Evolutionary conservation across 2,797 vertebrate genomes (phyloP).

Genomic region (Gobio occitaniae): DNA sequence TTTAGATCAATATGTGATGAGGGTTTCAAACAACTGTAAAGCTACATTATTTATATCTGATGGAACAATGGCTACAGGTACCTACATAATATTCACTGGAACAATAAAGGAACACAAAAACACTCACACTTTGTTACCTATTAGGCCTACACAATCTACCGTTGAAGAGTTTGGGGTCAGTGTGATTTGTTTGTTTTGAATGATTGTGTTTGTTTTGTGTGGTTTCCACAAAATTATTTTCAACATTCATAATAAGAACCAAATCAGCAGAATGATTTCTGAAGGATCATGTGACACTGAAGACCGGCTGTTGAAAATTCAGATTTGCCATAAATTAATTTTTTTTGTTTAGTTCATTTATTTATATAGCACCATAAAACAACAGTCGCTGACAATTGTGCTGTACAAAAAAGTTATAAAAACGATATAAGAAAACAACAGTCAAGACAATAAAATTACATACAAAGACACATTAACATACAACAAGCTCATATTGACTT

Average conservation of each 20-base stretch:
- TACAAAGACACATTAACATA: too few species aligned
- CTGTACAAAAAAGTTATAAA: too few species aligned
- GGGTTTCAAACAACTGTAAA: conserved; percentile 24
- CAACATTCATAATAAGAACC: neutral
- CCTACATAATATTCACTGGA: neutral
- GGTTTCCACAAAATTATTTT: neutral
- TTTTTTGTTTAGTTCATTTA: neutral
- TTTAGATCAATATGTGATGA: conserved; percentile 48
- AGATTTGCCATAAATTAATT: neutral
- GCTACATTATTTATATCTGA: conserved; percentile 29
- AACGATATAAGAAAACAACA: too few species aligned
- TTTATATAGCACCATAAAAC: too few species aligned
- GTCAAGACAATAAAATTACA: too few species aligned
- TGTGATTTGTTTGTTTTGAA: neutral
- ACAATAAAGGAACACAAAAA: conserved; percentile 19
- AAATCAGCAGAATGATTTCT: neutral
- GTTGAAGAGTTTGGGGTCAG: neutral
- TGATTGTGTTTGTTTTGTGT: too few species aligned
- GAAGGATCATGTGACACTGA: neutral
- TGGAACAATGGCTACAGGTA: conserved; percentile 35
- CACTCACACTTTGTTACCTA: neutral
- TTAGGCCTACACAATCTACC: neutral
- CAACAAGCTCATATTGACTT: too few species aligned
- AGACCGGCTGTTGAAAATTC: too few species aligned
- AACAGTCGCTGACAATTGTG: too few species aligned